Conservation (phyloP, 2,113 vertebrate genomes). For the Mohoua ochrocephala region DNA sequence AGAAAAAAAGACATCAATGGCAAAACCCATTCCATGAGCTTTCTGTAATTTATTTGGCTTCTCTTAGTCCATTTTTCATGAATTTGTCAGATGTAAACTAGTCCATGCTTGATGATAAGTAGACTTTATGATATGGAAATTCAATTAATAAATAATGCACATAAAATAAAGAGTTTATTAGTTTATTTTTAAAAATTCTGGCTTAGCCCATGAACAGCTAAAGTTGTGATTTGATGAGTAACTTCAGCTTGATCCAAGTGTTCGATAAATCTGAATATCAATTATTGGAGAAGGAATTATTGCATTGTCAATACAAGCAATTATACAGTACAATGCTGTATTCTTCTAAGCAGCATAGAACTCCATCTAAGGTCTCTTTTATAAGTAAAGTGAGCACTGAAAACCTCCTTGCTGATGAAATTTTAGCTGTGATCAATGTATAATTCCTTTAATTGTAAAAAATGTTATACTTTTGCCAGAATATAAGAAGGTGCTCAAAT, state of each 20-base stretch:
- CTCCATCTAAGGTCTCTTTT: background rate
- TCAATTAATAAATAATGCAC: background rate
- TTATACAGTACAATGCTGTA: background rate
- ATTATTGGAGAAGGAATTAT: background rate
- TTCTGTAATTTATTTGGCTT: background rate
- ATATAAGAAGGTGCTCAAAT: background rate
- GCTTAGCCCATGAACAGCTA: background rate
- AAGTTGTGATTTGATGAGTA: background rate
- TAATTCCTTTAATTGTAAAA: background rate
- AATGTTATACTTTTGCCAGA: background rate
- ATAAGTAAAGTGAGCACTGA: background rate
- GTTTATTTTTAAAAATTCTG: background rate
- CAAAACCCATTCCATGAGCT: background rate
- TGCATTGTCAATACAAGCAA: background rate
- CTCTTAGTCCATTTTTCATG: background rate
- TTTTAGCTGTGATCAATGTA: background rate
- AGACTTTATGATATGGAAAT: background rate
- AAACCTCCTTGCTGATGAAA: background rate
- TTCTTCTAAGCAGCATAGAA: background rate
- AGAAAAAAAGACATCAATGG: background rate
- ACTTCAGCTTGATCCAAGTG: background rate
- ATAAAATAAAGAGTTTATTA: background rate
- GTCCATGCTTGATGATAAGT: background rate
- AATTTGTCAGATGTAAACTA: background rate
- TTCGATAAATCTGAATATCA: background rate